Evolutionary conservation across 2,797 vertebrate genomes (phyloP).

Genomic region (Tangara arthus): DNA sequence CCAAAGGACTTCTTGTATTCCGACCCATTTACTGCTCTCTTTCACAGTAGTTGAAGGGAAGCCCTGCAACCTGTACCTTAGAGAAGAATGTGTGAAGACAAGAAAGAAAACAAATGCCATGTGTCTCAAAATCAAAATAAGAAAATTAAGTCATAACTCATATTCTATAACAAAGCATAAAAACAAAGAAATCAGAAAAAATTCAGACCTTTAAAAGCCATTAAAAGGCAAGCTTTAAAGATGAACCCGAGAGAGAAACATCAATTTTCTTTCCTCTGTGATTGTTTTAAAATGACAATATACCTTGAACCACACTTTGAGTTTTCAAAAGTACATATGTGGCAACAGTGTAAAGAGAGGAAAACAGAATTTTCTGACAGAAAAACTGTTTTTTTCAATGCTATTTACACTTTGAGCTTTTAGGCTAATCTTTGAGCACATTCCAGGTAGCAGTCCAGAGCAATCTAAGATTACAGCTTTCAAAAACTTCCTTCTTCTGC

Average conservation of each 20-base stretch:
- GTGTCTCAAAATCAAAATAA: not conserved
- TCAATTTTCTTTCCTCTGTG: not conserved
- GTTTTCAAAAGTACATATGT: not conserved
- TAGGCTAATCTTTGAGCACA: not conserved
- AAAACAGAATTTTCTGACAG: not conserved
- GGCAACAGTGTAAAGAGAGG: not conserved
- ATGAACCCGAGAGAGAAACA: not conserved
- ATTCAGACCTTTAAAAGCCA: not conserved
- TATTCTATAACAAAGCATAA: not conserved
- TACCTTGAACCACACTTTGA: not conserved
- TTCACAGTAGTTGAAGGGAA: not conserved
- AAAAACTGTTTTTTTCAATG: not conserved
- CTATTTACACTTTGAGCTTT: not conserved
- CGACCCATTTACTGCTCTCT: not conserved
- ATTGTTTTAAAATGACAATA: not conserved
- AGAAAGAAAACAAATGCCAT: not conserved
- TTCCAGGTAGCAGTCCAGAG: not conserved
- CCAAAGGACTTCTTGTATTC: not conserved
- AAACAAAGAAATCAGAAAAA: not conserved
- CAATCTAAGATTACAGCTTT: not conserved
- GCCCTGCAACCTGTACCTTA: not conserved
- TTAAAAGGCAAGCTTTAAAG: not conserved
- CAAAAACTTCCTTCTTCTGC: not conserved
- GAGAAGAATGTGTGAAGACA: not conserved
- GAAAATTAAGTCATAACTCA: not conserved